phyloP scores from a whole-genome alignment of 1,140 invertebrate genomes.

The Polyergus mexicanus region DNA sequence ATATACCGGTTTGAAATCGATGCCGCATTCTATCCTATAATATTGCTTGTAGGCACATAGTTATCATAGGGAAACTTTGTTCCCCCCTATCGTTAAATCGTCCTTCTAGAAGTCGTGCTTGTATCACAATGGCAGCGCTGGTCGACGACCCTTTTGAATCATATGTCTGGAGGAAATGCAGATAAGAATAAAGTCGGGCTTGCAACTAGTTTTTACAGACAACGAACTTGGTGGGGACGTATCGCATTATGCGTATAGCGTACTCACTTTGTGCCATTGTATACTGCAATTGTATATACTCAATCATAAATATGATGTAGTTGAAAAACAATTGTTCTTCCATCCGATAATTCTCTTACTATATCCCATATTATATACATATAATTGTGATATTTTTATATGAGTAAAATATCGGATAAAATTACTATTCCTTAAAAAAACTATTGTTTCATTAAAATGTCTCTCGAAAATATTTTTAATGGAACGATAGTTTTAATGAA shows the following conservation, averaged over 20 bases:
- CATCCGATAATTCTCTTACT: too few species aligned
- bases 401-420: too few species aligned
- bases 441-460: too few species aligned
- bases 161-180: constrained; percentile 59
- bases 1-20: constrained; percentile 17
- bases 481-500: too few species aligned
- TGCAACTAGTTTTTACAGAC: constrained; percentile 51
- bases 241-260: constrained; percentile 42
- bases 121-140: constrained; percentile 46
- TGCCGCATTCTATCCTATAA: constrained; percentile 53
- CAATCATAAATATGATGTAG: not conserved
- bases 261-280: not conserved
- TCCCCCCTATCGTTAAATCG: constrained; percentile 43
- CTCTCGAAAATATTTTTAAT: not conserved
- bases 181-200: constrained; percentile 54
- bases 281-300: not conserved
- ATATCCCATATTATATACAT: too few species aligned
- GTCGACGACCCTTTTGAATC: constrained; percentile 67
- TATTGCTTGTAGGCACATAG: constrained; percentile 56
- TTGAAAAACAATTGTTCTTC: not conserved
- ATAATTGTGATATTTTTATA: too few species aligned
- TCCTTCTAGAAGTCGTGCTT: constrained; percentile 40
- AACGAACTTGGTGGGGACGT: not conserved
- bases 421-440: too few species aligned
- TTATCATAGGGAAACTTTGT: constrained; percentile 61